Evolutionary conservation across 2,113 vertebrate genomes (phyloP), one percentile per base, ranked within the genome.

Genomic region (Pelobates fuscus): DNA sequence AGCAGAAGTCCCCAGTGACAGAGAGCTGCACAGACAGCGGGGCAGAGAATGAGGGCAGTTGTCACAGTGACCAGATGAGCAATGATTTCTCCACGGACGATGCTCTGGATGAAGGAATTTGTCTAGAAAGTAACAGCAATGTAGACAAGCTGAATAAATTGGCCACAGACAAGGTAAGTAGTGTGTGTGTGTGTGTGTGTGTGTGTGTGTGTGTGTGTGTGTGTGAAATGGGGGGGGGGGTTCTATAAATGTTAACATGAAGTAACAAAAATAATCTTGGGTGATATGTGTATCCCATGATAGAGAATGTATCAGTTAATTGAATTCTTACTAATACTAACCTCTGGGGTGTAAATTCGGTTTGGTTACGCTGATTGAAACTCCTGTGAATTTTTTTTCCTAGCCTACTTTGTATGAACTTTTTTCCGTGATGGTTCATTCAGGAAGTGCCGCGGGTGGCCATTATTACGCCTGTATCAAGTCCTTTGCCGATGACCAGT

Each of bases 381-480:
- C 54, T 29, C 4, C 17, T 21, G 27, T 29, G 26, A 25, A 46
- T 30, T 75, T 79, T 68, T 23, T 57, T 74, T 77, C 54, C 79
- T 83, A 99, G 97, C 95, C 89, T 89, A 92, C 94, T 79, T 86
- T 94, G 62, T 99, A 97, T 87, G 97, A 99, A 81, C 93, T 99
- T 63, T 99, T 99, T 83, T 99, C 97, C 18, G 95, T 99, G 80
- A 99, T 99, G 97, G 97, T 99, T 75, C 97, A 99, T 87, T 99
- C 97, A 30, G 97, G 97, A 76, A 99, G 97, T 70, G 97, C 97
- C 73, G 97, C 97, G 46, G 97, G 97, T 67, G 97, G 97, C 61
- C 97, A 99, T 88, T 99, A 99, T 80, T 99, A 99, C 21, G 97
- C 97, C 84, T 99, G 95, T 82, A 99, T 99, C 87, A 98, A 95